Conservation (phyloP, 2,888 invertebrate genomes). For the Mongoloraphidia duomilia region DNA sequence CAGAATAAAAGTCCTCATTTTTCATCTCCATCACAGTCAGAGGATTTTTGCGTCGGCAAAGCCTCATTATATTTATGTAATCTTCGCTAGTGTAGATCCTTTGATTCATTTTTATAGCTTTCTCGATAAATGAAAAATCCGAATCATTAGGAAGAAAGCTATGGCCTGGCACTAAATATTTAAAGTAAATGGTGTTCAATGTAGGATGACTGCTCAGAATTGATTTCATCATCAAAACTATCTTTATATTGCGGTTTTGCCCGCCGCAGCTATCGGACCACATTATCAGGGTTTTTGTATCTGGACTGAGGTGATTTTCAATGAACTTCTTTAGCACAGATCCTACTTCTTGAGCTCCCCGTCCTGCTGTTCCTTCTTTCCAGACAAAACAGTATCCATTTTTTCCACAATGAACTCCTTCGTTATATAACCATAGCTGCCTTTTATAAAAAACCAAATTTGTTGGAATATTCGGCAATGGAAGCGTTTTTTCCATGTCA, state of each 20-base stretch:
- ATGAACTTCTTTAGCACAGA: slow-evolving; percentile 16
- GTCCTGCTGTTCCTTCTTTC: slow-evolving; percentile 17
- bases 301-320: slow-evolving; percentile 2
- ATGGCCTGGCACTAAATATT: too few relatives aligned
- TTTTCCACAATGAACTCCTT: slow-evolving; percentile 14
- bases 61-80: neutral
- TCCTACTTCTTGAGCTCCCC: slow-evolving; percentile 19
- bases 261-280: slow-evolving; percentile 13
- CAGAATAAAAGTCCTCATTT: neutral
- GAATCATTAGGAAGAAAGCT: too few relatives aligned
- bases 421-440: slow-evolving; percentile 15
- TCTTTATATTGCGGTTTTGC: slow-evolving; percentile 12
- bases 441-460: too few relatives aligned
- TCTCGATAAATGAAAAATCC: too few relatives aligned
- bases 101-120: neutral
- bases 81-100: neutral
- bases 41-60: neutral
- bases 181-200: slow-evolving; percentile 4
- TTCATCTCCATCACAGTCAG: neutral
- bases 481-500: too few relatives aligned
- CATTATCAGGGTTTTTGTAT: slow-evolving; percentile 11
- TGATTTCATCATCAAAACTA: slow-evolving; percentile 11
- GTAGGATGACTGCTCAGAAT: slow-evolving; percentile 7
- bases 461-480: too few relatives aligned
- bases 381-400: slow-evolving; percentile 17